Evolutionary conservation across 2,888 invertebrate genomes (phyloP).

Genomic region (Polymixis lichenea): DNA sequence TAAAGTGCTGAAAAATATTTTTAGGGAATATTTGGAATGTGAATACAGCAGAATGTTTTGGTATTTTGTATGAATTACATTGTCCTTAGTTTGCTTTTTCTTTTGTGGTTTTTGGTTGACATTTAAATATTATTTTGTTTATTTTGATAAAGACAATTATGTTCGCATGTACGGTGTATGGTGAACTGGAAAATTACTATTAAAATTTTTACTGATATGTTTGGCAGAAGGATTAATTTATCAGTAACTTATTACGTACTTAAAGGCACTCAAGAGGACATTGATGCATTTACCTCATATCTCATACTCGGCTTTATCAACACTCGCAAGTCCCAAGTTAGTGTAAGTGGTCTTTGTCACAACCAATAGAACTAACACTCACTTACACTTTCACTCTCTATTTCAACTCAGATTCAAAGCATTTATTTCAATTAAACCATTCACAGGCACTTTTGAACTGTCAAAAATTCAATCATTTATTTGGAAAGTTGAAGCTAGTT

Average conservation of each 20-base stretch:
- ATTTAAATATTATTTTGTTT: not conserved
- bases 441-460: too few relatives aligned
- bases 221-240: too few relatives aligned
- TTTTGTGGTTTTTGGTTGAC: not conserved
- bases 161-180: not conserved
- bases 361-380: not conserved
- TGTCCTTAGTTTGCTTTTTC: not conserved
- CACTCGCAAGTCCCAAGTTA: not conserved
- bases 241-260: not conserved
- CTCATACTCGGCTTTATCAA: not conserved
- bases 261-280: not conserved
- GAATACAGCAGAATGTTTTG: not conserved
- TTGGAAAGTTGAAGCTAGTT: too few relatives aligned
- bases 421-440: too few relatives aligned
- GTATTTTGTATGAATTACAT: not conserved
- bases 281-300: not conserved
- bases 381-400: not conserved
- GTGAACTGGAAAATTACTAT: not conserved
- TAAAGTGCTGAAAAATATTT: constrained; percentile 8
- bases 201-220: not conserved
- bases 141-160: not conserved
- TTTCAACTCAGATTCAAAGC: too few relatives aligned
- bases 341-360: not conserved
- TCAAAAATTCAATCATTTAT: too few relatives aligned
- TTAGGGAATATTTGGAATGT: not conserved